Conservation (phyloP, 2,888 invertebrate species). For the Sesia bembeciformis region DNA sequence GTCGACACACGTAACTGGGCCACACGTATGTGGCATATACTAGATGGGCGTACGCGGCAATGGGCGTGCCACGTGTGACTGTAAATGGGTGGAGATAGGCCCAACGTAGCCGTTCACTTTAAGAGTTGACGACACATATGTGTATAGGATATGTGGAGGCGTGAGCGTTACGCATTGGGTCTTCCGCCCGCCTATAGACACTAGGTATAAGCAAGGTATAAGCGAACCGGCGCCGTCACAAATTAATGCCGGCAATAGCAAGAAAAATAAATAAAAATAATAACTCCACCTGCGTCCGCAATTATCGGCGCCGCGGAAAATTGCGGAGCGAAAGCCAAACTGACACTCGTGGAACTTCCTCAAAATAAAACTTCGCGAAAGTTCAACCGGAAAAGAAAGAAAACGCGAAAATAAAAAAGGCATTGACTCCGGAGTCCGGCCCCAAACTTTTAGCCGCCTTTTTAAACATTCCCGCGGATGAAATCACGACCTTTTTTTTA, state of each 20-base stretch:
- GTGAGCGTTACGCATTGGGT: constrained; percentile 10
- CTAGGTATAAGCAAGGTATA: no score
- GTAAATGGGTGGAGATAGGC: constrained; percentile 38
- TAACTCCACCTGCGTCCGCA: constrained; percentile 65
- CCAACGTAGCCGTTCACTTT: constrained; percentile 18
- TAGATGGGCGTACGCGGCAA: constrained; percentile 41
- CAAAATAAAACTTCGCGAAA: constrained; percentile 66
- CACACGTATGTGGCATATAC: constrained; percentile 33
- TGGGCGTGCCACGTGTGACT: constrained; percentile 47
- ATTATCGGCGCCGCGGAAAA: constrained; percentile 70
- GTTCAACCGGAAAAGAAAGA: constrained; percentile 67
- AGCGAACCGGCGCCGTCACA: constrained; percentile 3
- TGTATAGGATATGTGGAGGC: constrained; percentile 9
- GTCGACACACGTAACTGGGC: constrained; percentile 43
- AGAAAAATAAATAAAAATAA: constrained; percentile 25
- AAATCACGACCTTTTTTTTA: constrained; percentile 45
- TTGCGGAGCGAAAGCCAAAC: constrained; percentile 64
- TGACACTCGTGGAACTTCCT: constrained; percentile 70
- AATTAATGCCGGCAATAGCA: constrained; percentile 17
- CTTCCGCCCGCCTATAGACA: neutral
- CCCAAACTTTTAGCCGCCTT: constrained; percentile 58
- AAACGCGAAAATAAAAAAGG: constrained; percentile 70
- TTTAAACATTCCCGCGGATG: constrained; percentile 55
- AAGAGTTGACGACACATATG: constrained; percentile 9
- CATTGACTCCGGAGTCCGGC: constrained; percentile 65